These are phyloP conservation scores for Drosophila setosimentum DNA, from an alignment of 2,888 invertebrate genomes.

Conservation along the genomic window DNA sequence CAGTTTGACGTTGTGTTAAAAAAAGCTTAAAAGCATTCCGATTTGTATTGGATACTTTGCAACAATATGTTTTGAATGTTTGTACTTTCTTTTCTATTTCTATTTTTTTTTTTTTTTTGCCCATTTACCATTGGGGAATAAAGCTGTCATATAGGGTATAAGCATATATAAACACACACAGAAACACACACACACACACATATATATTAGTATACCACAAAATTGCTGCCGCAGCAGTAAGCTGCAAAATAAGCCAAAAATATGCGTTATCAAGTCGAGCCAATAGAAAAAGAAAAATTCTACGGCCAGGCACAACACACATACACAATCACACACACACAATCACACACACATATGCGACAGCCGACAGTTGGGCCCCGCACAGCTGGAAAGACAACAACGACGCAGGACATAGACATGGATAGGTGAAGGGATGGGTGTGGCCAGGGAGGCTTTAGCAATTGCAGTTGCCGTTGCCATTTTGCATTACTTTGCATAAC, in stretches of 20 bases:
- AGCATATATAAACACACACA: not conserved
- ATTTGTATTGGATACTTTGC: not conserved
- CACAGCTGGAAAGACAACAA: constrained; percentile 70
- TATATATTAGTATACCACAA: constrained; percentile 41
- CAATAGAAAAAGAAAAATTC: constrained; percentile 74
- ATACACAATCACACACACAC: constrained; percentile 19
- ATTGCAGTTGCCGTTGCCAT: constrained; percentile 72
- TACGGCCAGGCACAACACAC: constrained; percentile 20
- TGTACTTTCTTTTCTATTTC: not conserved
- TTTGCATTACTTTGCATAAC: constrained; percentile 80
- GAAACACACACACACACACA: constrained; percentile 1
- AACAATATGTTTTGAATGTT: not conserved
- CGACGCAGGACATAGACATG: constrained; percentile 32
- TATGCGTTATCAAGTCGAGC: constrained; percentile 78
- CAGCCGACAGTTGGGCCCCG: constrained; percentile 31
- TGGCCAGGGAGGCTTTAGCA: constrained; percentile 43
- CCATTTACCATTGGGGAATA: not conserved
- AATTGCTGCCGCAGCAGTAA: constrained; percentile 80
- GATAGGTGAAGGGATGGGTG: constrained; percentile 2
- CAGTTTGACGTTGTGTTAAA: not conserved
- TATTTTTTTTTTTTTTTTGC: not conserved
- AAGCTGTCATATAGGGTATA: constrained; percentile 13
- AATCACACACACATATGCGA: not conserved
- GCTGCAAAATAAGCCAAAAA: constrained; percentile 80
- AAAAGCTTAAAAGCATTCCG: not conserved